phyloP scores from a whole-genome alignment of 2,888 invertebrate genomes.

The Drosophila seclusa region DNA sequence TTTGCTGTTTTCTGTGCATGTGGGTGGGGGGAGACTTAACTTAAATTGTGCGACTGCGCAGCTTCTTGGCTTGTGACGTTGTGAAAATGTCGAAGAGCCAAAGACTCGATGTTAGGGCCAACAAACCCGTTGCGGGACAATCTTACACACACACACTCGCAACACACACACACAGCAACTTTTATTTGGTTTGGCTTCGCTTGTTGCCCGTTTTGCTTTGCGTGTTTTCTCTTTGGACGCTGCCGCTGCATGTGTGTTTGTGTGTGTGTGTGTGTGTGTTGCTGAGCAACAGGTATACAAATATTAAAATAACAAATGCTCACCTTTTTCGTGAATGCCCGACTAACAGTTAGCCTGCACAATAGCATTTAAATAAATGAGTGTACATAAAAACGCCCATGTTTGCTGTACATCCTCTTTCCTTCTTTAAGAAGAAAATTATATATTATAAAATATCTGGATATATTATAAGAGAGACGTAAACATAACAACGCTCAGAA shows the following conservation, averaged over 20 bases:
- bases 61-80: constrained; percentile 64
- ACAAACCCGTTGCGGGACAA: constrained; percentile 64
- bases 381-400: background rate
- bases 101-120: constrained; percentile 45
- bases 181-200: constrained; percentile 29
- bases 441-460: no score
- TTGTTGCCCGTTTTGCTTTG: constrained; percentile 47
- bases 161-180: constrained; percentile 32
- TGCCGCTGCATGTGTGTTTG: constrained; percentile 4
- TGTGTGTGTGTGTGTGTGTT: constrained; percentile 3
- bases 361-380: background rate
- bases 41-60: constrained; percentile 63
- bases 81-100: constrained; percentile 52
- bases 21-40: background rate
- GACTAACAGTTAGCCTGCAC: constrained; percentile 11
- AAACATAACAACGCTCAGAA: constrained; percentile 29
- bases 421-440: background rate
- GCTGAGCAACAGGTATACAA: constrained; percentile 25
- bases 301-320: background rate
- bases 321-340: background rate
- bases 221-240: constrained; percentile 50
- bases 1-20: constrained; percentile 1
- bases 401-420: background rate
- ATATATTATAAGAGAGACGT: constrained; percentile 4
- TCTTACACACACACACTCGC: constrained; percentile 23